Percentiles rank a stretch among this genome's conserved stretches.
These are phyloP conservation scores for Pardalotus punctatus DNA, from an alignment of 2,113 vertebrate genomes.

Conservation along the genomic window DNA sequence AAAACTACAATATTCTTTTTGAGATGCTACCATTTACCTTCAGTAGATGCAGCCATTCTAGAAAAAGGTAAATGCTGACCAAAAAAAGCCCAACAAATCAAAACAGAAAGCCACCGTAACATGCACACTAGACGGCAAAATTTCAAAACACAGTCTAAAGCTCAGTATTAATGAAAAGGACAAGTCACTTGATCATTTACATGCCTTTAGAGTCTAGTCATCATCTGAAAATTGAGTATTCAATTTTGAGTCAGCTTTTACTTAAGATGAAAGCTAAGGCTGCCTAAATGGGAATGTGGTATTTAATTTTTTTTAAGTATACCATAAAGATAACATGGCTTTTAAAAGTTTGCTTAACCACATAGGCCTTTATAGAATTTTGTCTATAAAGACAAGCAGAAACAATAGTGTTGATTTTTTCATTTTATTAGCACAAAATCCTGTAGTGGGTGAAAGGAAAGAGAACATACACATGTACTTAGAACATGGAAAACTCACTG, in stretches of 20 bases:
- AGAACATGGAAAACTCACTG: not conserved
- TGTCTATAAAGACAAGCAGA: not conserved
- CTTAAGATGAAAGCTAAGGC: not conserved
- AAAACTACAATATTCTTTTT: not conserved
- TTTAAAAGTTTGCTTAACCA: not conserved
- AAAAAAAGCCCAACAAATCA: not conserved
- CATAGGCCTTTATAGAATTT: not conserved
- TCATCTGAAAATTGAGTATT: not conserved
- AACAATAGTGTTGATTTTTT: not conserved
- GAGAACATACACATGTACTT: not conserved
- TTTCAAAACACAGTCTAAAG: not conserved
- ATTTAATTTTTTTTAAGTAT: not conserved
- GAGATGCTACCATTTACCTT: not conserved
- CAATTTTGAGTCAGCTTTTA: not conserved
- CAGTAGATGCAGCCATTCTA: not conserved
- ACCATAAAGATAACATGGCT: not conserved
- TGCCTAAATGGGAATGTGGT: not conserved
- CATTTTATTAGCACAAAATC: conserved; percentile 61
- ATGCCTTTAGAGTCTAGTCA: not conserved
- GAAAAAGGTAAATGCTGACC: not conserved
- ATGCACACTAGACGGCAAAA: not conserved
- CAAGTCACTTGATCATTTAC: not conserved
- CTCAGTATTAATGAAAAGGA: not conserved
- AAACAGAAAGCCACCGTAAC: not conserved
- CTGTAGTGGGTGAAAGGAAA: not conserved